Percentiles rank a stretch among this genome's conserved stretches.
These are phyloP conservation scores for Forbesichthys papilliferus DNA, from an alignment of 2,113 vertebrate genomes.

Conservation along the genomic window DNA sequence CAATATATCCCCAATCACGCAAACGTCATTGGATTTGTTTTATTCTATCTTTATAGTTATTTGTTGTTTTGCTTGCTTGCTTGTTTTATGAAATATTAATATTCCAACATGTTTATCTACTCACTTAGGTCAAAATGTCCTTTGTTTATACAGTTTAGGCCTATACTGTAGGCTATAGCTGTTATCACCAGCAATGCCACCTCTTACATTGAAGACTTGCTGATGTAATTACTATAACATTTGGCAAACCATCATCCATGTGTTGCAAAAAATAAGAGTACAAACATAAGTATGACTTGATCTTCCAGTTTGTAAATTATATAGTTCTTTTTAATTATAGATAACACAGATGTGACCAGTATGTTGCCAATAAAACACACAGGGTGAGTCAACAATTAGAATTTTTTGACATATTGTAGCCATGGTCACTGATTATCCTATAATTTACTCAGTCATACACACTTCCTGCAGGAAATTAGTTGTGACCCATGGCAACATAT, in stretches of 20 bases:
- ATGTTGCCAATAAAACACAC: constrained; percentile 17
- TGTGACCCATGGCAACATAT: neutral
- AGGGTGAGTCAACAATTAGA: constrained; percentile 36
- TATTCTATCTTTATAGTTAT: too few species aligned
- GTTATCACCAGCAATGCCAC: neutral
- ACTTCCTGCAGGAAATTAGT: constrained; percentile 55
- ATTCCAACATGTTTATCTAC: neutral
- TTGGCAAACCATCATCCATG: too few species aligned
- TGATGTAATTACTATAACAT: too few species aligned
- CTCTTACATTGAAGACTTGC: too few species aligned
- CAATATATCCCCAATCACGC: too few species aligned
- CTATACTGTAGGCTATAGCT: neutral
- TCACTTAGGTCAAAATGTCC: neutral
- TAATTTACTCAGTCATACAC: constrained; percentile 22
- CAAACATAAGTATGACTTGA: constrained; percentile 4
- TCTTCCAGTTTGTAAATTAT: constrained; percentile 16
- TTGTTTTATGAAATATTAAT: too few species aligned
- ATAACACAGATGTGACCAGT: constrained; percentile 10
- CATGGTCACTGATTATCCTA: constrained; percentile 24
- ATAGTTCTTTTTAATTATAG: constrained; percentile 21
- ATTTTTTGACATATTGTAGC: neutral
- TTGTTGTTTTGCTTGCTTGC: too few species aligned
- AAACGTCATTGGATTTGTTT: too few species aligned
- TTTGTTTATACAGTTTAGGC: neutral
- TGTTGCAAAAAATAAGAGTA: neutral